Percentiles rank a stretch among this genome's conserved stretches.
Evolutionary conservation across 2,113 vertebrate species (phyloP).

Genomic region (Hymenochirus boettgeri): DNA sequence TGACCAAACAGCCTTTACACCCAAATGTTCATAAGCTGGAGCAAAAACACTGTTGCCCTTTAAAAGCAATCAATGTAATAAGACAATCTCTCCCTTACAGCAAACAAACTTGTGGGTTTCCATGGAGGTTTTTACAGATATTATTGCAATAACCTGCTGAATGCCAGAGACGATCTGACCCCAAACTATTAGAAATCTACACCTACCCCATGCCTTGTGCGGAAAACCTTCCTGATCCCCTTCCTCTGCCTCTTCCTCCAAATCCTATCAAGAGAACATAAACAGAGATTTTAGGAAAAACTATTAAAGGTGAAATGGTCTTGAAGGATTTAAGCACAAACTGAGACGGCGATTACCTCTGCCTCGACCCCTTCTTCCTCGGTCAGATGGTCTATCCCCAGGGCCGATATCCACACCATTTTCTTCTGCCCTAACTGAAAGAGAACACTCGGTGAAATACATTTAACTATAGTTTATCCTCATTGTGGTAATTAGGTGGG

Average conservation of each 20-base stretch:
- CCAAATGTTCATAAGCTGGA: no score
- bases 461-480: neutral
- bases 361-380: constrained; percentile 78
- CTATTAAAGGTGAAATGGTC: neutral
- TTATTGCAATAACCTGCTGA: no score
- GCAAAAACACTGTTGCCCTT: no score
- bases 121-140: no score
- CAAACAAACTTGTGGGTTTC: no score
- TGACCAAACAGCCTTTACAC: no score
- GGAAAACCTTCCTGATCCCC: constrained; percentile 85
- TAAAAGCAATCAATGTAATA: no score
- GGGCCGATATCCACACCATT: constrained; percentile 82
- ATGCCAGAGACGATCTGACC: no score
- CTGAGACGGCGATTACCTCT: constrained; percentile 68
- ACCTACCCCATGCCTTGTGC: constrained; percentile 93
- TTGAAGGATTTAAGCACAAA: neutral
- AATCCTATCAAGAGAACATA: constrained; percentile 58
- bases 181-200: neutral
- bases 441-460: constrained; percentile 17
- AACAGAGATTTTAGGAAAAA: neutral
- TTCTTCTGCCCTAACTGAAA: constrained; percentile 80
- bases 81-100: no score
- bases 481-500: neutral
- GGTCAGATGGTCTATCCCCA: constrained; percentile 79
- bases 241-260: constrained; percentile 78